Percentiles rank a stretch among this genome's conserved stretches.
These are phyloP conservation scores for Phrynocephalus vlangalii DNA, from an alignment of 2,797 vertebrate genomes.

Conservation along the genomic window DNA sequence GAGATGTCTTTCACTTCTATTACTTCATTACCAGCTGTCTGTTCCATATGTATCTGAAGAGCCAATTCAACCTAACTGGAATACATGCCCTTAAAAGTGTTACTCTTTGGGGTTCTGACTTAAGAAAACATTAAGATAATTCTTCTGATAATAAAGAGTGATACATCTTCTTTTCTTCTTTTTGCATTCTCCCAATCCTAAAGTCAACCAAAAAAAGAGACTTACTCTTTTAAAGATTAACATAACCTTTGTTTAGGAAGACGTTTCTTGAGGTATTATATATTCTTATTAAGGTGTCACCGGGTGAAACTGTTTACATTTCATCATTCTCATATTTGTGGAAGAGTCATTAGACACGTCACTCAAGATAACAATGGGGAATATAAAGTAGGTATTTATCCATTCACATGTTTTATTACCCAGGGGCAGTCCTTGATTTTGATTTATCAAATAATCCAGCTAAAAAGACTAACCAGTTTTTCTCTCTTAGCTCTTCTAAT, in stretches of 20 bases:
- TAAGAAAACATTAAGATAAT: not conserved
- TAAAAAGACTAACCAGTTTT: not conserved
- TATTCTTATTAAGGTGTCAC: constrained; percentile 26
- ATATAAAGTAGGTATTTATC: not conserved
- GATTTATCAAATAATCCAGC: not conserved
- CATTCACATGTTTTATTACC: constrained; percentile 2
- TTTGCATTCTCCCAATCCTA: not conserved
- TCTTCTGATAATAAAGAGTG: not conserved
- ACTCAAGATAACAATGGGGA: constrained; percentile 8
- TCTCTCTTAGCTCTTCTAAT: not conserved
- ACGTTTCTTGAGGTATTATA: constrained; percentile 12
- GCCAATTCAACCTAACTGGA: constrained; percentile 11
- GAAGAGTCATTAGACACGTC: constrained; percentile 6
- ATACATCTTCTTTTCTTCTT: not conserved
- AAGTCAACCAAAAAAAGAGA: not conserved
- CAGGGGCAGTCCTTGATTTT: not conserved
- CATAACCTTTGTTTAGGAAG: not conserved
- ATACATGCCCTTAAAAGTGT: constrained; percentile 11
- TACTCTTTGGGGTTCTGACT: not conserved
- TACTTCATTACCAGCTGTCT: not conserved
- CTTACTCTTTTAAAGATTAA: constrained; percentile 1
- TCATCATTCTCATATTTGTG: not conserved
- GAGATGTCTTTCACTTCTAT: constrained; percentile 1
- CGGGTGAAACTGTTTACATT: constrained; percentile 2
- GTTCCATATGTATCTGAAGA: constrained; percentile 16